phyloP scores from a whole-genome alignment of 2,888 invertebrate species.

The Leuctra nigra region DNA sequence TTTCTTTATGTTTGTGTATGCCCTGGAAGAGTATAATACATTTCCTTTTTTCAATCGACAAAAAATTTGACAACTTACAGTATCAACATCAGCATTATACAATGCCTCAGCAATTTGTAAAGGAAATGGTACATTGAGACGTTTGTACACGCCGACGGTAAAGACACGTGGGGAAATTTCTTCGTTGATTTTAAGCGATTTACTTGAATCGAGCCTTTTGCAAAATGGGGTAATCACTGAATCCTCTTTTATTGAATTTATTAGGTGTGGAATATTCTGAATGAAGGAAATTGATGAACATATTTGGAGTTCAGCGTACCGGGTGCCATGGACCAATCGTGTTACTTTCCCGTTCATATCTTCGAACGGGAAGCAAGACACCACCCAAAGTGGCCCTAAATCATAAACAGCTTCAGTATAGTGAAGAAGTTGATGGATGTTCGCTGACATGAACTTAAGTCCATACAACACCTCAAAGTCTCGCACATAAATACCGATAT shows the following conservation, averaged over 20 bases:
- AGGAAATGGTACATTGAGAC: background rate
- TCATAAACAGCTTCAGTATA: slow-evolving; percentile 27
- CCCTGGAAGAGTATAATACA: background rate
- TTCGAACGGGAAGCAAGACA: slow-evolving; percentile 29
- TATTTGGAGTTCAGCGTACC: slow-evolving; percentile 25
- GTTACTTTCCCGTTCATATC: slow-evolving; percentile 28
- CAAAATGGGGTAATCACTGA: background rate
- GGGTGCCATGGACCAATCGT: slow-evolving; percentile 27
- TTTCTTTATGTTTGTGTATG: slow-evolving; percentile 1
- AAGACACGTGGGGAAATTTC: background rate
- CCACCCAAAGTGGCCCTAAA: slow-evolving; percentile 29
- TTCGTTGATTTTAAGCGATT: background rate
- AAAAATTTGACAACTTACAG: background rate
- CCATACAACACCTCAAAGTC: slow-evolving; percentile 30
- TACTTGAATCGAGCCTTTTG: background rate
- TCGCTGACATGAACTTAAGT: slow-evolving; percentile 27
- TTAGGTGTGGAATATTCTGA: background rate
- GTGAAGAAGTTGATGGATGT: slow-evolving; percentile 30
- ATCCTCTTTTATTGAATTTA: background rate
- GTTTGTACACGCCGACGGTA: background rate
- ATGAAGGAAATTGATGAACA: slow-evolving; percentile 17
- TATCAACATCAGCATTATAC: background rate
- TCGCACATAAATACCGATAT: slow-evolving; percentile 24
- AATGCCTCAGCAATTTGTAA: background rate
- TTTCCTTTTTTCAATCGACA: background rate